These are phyloP conservation scores for Limanda limanda DNA, from an alignment of 2,113 vertebrate genomes.

Conservation along the genomic window DNA sequence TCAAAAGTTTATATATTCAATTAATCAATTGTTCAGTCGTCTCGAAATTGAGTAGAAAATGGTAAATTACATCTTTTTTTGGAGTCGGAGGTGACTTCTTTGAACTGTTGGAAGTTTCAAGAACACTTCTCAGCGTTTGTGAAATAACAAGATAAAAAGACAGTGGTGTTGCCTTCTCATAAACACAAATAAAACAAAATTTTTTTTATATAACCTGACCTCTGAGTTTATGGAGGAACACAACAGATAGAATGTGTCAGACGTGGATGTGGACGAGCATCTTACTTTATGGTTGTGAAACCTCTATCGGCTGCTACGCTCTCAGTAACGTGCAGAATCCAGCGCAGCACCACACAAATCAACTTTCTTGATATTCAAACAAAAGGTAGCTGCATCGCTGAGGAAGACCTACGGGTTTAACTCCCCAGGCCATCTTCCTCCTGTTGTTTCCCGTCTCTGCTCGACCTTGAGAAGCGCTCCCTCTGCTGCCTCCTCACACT, in stretches of 20 bases:
- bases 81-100: background rate
- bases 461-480: slow-evolving; percentile 44
- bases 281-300: background rate
- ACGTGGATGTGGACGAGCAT: background rate
- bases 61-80: background rate
- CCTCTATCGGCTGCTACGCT: too few species aligned
- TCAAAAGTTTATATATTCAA: background rate
- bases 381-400: background rate
- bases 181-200: background rate
- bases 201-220: background rate
- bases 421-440: background rate
- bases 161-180: background rate
- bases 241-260: background rate
- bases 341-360: background rate
- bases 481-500: slow-evolving; percentile 35
- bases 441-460: slow-evolving; percentile 1
- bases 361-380: background rate
- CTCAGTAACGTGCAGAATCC: background rate
- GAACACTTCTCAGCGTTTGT: background rate
- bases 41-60: background rate
- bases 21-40: background rate
- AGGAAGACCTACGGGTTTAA: background rate
- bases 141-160: background rate
- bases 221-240: background rate
- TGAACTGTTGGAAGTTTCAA: too few species aligned